Evolutionary conservation across 2,797 vertebrate species (phyloP).

Genomic region (Thalassophryne amazonica): DNA sequence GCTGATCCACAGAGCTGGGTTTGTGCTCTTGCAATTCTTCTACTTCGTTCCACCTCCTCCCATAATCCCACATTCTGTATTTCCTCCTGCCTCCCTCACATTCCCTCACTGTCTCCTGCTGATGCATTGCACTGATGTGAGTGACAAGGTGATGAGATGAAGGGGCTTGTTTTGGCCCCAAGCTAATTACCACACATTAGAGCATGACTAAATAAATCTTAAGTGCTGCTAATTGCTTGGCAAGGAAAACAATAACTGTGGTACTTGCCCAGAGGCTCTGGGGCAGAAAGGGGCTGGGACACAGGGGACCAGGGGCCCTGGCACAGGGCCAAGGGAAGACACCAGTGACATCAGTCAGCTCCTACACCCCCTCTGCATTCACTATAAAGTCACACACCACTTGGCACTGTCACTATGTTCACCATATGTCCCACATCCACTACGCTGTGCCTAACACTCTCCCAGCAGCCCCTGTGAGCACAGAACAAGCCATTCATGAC

Average conservation of each 20-base stretch:
- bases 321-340: slow-evolving; percentile 75
- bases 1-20: slow-evolving; percentile 78
- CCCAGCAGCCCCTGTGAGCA: slow-evolving; percentile 49
- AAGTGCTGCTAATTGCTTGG: slow-evolving; percentile 90
- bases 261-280: slow-evolving; percentile 82
- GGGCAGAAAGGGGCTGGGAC: slow-evolving; percentile 64
- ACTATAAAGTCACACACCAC: slow-evolving; percentile 65
- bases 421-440: slow-evolving; percentile 53
- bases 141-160: slow-evolving; percentile 62
- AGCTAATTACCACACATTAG: slow-evolving; percentile 89
- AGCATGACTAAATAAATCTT: slow-evolving; percentile 85
- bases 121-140: slow-evolving; percentile 57
- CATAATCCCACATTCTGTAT: slow-evolving; percentile 32
- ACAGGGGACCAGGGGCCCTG: slow-evolving; percentile 68
- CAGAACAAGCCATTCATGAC: slow-evolving; percentile 58
- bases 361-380: slow-evolving; percentile 47
- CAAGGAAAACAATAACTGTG: slow-evolving; percentile 87
- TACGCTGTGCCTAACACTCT: slow-evolving; percentile 32
- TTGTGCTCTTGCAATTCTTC: slow-evolving; percentile 71
- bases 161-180: slow-evolving; percentile 75
- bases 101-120: slow-evolving; percentile 67
- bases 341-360: slow-evolving; percentile 65
- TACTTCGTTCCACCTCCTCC: slow-evolving; percentile 36
- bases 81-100: slow-evolving; percentile 44
- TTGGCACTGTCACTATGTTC: slow-evolving; percentile 64